Evolutionary conservation across 1,140 invertebrate genomes (phyloP).

Genomic region (Drosophila takahashii): DNA sequence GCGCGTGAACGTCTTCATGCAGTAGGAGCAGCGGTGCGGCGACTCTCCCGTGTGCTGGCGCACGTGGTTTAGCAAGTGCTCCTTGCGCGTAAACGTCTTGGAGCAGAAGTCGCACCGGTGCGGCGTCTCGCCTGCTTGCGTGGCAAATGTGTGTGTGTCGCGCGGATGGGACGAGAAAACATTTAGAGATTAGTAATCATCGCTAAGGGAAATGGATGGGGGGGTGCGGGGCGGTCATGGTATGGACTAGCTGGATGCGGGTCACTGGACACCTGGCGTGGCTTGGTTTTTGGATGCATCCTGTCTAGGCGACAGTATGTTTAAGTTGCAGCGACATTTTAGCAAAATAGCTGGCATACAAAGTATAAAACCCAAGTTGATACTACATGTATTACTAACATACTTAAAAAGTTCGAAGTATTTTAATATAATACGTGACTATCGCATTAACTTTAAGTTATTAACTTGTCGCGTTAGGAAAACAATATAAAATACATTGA

Average conservation of each 20-base stretch:
- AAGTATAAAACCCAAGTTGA: too few species aligned
- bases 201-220: neutral
- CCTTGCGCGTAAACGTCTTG: conserved; percentile 93
- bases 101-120: conserved; percentile 93
- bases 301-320: conserved; percentile 5
- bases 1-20: conserved; percentile 90
- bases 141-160: conserved; percentile 56
- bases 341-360: neutral
- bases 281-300: conserved; percentile 14
- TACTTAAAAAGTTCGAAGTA: too few species aligned
- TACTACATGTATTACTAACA: too few species aligned
- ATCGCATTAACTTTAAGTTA: too few species aligned
- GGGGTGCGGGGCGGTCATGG: conserved; percentile 3
- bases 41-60: conserved; percentile 91
- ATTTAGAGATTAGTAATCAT: conserved; percentile 76
- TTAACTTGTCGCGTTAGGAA: too few species aligned
- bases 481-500: too few species aligned
- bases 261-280: conserved; percentile 16
- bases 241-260: conserved; percentile 12
- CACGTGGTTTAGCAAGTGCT: conserved; percentile 93
- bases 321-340: too few species aligned
- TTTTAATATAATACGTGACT: too few species aligned
- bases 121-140: conserved; percentile 90
- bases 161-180: conserved; percentile 38
- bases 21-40: conserved; percentile 87